These are phyloP conservation scores for Varecia variegata DNA, from an alignment of 2,797 vertebrate species.

Conservation along the genomic window DNA sequence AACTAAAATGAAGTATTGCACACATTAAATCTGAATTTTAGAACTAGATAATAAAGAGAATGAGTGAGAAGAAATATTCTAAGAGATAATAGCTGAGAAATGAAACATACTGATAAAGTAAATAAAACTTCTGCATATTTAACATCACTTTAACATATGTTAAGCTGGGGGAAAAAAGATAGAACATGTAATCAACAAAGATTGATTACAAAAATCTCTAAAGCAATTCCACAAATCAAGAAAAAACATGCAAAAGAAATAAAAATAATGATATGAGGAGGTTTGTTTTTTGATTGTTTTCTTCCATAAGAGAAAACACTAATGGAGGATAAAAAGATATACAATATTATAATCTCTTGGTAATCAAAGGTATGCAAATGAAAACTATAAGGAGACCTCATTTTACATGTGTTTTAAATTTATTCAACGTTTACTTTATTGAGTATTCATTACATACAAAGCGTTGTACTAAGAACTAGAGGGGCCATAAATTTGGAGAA, in stretches of 20 bases:
- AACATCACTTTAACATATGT: neutral
- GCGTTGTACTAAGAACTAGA: slow-evolving; percentile 3
- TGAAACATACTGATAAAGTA: neutral
- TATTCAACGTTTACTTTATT: slow-evolving; percentile 19
- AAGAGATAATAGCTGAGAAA: neutral
- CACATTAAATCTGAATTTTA: neutral
- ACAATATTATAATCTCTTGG: neutral
- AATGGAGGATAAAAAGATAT: neutral
- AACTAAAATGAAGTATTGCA: neutral
- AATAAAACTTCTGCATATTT: neutral
- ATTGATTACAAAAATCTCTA: neutral
- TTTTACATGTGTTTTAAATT: slow-evolving; percentile 35
- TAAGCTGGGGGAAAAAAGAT: neutral
- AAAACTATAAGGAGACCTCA: neutral
- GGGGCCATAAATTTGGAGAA: neutral
- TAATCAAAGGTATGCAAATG: slow-evolving; percentile 33
- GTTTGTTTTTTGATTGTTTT: neutral
- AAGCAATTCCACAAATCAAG: neutral
- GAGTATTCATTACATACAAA: slow-evolving; percentile 34
- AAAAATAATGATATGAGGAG: neutral
- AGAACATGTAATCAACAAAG: neutral
- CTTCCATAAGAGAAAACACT: neutral
- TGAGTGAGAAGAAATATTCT: neutral
- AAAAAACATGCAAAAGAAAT: neutral
- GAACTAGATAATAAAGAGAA: neutral